These are phyloP conservation scores for Anthoptus insignis DNA, from an alignment of 2,888 invertebrate genomes.

Conservation along the genomic window DNA sequence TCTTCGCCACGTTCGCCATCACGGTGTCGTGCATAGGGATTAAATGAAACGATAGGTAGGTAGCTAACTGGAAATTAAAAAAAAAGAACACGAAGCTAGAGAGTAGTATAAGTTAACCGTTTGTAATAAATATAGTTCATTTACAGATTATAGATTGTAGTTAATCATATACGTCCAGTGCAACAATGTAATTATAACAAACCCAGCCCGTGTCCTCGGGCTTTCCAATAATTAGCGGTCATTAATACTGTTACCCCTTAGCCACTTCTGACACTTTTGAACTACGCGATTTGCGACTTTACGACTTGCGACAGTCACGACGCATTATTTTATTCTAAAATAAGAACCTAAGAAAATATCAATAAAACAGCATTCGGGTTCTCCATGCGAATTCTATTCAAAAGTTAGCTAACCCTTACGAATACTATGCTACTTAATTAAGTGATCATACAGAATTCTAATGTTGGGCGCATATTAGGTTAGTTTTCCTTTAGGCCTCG, in stretches of 20 bases:
- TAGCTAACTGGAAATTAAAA: neutral
- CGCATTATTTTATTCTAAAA: no score
- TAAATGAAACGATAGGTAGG: neutral
- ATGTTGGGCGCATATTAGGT: no score
- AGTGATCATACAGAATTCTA: no score
- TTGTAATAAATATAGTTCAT: conserved; percentile 8
- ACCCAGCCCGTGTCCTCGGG: conserved; percentile 23
- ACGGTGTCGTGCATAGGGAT: no score
- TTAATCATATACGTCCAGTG: conserved; percentile 16
- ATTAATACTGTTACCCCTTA: conserved; percentile 42
- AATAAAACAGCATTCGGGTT: no score
- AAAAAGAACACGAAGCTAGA: neutral
- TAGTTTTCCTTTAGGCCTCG: no score
- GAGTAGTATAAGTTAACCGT: neutral
- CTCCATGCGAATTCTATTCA: no score
- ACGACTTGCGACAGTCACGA: conserved; percentile 15
- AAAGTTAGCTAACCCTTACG: no score
- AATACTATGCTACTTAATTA: no score
- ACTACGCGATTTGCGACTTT: conserved; percentile 13
- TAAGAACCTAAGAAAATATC: no score
- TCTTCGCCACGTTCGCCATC: no score
- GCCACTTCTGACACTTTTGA: conserved; percentile 11
- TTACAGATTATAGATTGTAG: conserved; percentile 16
- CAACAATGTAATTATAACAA: conserved; percentile 30
- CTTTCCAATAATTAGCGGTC: conserved; percentile 42